A percentile compares a stretch with the other conserved stretches of the same genome.
Conservation (phyloP, 1,140 invertebrate genomes). For the Grapholita molesta region DNA sequence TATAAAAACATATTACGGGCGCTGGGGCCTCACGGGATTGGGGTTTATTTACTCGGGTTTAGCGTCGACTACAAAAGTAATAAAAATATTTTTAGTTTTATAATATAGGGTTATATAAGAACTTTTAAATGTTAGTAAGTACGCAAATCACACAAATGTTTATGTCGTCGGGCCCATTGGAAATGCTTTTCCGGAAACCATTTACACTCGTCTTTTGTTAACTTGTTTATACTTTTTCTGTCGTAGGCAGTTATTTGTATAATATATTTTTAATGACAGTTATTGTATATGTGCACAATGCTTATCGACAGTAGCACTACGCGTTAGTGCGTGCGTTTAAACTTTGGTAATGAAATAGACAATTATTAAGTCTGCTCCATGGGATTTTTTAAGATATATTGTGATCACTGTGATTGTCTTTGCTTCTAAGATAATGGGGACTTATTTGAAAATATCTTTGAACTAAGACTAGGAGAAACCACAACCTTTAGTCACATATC, state of each 20-base stretch:
- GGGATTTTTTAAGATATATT: not conserved
- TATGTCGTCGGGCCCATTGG: not conserved
- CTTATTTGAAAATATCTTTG: too few relatives aligned
- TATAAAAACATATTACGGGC: too few relatives aligned
- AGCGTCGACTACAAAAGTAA: too few relatives aligned
- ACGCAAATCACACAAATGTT: not conserved
- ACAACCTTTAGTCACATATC: too few relatives aligned
- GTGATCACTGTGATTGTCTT: too few relatives aligned
- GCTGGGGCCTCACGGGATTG: too few relatives aligned
- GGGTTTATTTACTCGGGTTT: too few relatives aligned
- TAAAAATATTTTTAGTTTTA: too few relatives aligned
- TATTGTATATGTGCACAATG: slow-evolving; percentile 2
- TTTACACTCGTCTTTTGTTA: not conserved
- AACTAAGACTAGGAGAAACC: too few relatives aligned
- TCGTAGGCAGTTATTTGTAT: not conserved
- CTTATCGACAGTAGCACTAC: not conserved
- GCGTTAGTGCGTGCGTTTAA: not conserved
- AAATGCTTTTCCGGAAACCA: not conserved
- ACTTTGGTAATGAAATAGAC: not conserved
- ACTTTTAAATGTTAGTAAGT: too few relatives aligned
- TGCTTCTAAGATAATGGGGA: too few relatives aligned
- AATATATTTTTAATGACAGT: slow-evolving; percentile 8
- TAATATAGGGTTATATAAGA: too few relatives aligned
- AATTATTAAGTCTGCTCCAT: not conserved
- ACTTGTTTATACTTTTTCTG: not conserved